phyloP scores from a whole-genome alignment of 1,140 invertebrate genomes.

The Rhagoletis zephyria region DNA sequence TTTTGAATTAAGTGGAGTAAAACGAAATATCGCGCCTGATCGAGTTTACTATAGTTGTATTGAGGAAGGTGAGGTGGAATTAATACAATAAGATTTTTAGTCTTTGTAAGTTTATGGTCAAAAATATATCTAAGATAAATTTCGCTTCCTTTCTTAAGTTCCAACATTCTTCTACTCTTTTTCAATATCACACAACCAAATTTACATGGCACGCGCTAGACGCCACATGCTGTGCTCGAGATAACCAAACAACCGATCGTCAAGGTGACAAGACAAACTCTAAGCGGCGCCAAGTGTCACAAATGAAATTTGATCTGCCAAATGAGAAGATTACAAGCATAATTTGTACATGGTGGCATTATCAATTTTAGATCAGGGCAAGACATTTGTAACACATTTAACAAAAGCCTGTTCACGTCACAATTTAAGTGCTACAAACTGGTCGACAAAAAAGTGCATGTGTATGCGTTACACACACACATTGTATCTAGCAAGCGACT shows the following conservation, averaged over 20 bases:
- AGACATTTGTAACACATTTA: slow-evolving; percentile 11
- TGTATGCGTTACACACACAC: neutral
- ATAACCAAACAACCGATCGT: neutral
- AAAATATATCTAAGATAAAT: too few species aligned
- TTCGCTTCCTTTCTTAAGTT: too few species aligned
- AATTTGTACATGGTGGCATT: slow-evolving; percentile 46
- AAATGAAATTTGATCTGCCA: slow-evolving; percentile 28
- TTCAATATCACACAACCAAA: neutral
- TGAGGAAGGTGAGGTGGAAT: too few species aligned
- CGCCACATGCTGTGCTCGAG: neutral
- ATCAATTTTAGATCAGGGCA: neutral
- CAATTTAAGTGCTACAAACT: neutral
- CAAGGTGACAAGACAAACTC: slow-evolving; percentile 5
- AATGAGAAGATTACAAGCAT: slow-evolving; percentile 21
- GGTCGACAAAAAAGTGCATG: neutral
- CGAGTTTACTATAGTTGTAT: too few species aligned
- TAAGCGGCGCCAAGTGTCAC: slow-evolving; percentile 48
- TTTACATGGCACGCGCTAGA: slow-evolving; percentile 1
- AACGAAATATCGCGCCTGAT: too few species aligned
- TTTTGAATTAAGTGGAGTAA: too few species aligned
- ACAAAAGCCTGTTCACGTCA: neutral
- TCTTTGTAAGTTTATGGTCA: too few species aligned
- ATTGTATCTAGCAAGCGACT: neutral
- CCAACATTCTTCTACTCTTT: neutral
- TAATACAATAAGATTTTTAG: too few species aligned